Evolutionary conservation across 2,113 vertebrate genomes (phyloP).

Genomic region (Podarcis cretensis): DNA sequence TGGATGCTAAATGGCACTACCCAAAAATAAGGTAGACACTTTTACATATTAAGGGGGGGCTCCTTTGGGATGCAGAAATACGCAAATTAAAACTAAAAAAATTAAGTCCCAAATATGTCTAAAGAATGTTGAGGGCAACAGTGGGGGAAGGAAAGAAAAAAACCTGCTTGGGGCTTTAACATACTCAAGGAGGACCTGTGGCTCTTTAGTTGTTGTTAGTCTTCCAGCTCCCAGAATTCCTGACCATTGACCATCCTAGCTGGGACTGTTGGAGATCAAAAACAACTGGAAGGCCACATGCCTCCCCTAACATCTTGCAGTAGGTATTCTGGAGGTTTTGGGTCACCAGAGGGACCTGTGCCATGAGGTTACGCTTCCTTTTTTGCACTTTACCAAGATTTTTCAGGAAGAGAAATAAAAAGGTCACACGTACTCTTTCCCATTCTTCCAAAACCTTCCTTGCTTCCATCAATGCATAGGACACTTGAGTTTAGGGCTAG

Average conservation of each 20-base stretch:
- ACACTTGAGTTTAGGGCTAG: background rate
- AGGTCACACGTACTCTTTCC: background rate
- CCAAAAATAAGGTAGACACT: background rate
- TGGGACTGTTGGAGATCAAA: no score
- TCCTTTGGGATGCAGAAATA: background rate
- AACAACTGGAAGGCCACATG: no score
- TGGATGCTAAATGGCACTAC: background rate
- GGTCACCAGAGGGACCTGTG: background rate
- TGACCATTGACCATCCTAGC: no score
- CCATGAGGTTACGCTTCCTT: background rate
- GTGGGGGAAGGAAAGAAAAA: background rate
- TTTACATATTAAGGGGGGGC: background rate
- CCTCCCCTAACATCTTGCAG: background rate
- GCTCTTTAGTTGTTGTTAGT: no score
- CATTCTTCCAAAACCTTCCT: background rate
- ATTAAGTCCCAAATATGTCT: background rate
- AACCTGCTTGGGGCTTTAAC: background rate
- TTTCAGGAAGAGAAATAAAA: background rate
- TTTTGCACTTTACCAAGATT: background rate
- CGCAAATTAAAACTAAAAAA: background rate
- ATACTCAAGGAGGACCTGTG: no score
- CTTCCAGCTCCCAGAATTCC: no score
- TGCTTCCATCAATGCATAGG: background rate
- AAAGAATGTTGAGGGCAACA: background rate
- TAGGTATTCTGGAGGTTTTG: background rate